These are phyloP conservation scores for Zele albiditarsus DNA, from an alignment of 2,888 invertebrate genomes.

Conservation along the genomic window DNA sequence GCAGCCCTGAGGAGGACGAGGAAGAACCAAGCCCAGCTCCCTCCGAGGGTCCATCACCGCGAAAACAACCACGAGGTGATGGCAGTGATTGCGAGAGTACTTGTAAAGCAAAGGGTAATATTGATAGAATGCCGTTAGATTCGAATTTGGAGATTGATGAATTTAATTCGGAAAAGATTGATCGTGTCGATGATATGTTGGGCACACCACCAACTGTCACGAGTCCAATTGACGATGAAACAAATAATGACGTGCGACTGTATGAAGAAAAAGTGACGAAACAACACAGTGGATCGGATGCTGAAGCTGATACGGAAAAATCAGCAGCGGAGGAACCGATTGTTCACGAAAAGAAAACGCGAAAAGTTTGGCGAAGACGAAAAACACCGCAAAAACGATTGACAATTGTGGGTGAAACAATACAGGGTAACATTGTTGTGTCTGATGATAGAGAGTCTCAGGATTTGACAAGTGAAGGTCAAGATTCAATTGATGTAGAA, in stretches of 20 bases:
- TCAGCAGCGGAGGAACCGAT: conserved; percentile 75
- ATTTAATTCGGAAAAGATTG: conserved; percentile 52
- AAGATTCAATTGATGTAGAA: conserved; percentile 52
- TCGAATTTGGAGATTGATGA: conserved; percentile 73
- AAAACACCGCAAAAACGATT: conserved; percentile 75
- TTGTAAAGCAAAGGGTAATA: conserved; percentile 74
- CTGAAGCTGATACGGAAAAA: conserved; percentile 73
- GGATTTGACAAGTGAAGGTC: conserved; percentile 52
- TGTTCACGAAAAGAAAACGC: conserved; percentile 75
- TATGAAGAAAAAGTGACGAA: conserved; percentile 38
- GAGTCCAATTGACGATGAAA: conserved; percentile 47
- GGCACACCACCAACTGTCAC: conserved; percentile 43
- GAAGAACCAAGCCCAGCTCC: conserved; percentile 68
- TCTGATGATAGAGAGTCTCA: conserved; percentile 57
- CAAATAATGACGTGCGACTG: conserved; percentile 38
- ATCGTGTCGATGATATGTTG: conserved; percentile 42
- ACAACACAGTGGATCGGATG: conserved; percentile 66
- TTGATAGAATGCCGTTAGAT: conserved; percentile 70
- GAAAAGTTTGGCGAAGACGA: conserved; percentile 79
- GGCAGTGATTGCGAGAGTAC: conserved; percentile 72
- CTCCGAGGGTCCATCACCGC: conserved; percentile 76
- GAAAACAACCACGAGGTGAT: conserved; percentile 76
- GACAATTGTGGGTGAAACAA: conserved; percentile 52
- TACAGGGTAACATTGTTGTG: conserved; percentile 56
- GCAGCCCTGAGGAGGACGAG: conserved; percentile 68